Evolutionary conservation across 2,113 vertebrate species (phyloP).

Genomic region (Cairina moschata): DNA sequence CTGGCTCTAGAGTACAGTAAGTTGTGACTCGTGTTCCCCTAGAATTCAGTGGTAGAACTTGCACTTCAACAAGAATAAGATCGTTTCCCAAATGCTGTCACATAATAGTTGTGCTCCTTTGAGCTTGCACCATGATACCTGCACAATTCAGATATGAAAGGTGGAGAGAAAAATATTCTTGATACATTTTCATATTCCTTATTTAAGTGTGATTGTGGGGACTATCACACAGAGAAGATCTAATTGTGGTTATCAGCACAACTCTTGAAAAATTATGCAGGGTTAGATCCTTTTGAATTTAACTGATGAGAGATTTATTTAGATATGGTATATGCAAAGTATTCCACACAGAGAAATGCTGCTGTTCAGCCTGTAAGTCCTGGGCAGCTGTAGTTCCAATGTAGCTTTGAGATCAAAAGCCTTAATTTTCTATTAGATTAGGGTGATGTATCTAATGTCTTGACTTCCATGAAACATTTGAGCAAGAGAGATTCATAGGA

Average conservation of each 20-base stretch:
- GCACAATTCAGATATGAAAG: background rate
- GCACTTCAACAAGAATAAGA: background rate
- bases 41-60: background rate
- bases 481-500: background rate
- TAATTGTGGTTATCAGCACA: background rate
- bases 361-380: constrained; percentile 5
- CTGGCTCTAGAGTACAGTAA: background rate
- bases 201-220: background rate
- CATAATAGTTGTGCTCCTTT: background rate
- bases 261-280: background rate
- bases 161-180: background rate
- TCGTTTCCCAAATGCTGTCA: background rate
- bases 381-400: constrained; percentile 12
- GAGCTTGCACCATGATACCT: background rate
- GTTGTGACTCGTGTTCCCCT: background rate
- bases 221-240: background rate
- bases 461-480: constrained; percentile 9
- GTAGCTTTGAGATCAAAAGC: constrained; percentile 50
- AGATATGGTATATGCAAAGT: background rate
- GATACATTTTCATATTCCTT: background rate
- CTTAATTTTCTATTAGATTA: constrained; percentile 59
- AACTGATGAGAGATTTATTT: background rate
- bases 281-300: background rate
- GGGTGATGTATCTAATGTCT: constrained; percentile 2
- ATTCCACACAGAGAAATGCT: background rate